A percentile compares a stretch with the other conserved stretches of the same genome.
Evolutionary conservation across 2,888 invertebrate genomes (phyloP).

Genomic region (Acanthosepion esculentum): DNA sequence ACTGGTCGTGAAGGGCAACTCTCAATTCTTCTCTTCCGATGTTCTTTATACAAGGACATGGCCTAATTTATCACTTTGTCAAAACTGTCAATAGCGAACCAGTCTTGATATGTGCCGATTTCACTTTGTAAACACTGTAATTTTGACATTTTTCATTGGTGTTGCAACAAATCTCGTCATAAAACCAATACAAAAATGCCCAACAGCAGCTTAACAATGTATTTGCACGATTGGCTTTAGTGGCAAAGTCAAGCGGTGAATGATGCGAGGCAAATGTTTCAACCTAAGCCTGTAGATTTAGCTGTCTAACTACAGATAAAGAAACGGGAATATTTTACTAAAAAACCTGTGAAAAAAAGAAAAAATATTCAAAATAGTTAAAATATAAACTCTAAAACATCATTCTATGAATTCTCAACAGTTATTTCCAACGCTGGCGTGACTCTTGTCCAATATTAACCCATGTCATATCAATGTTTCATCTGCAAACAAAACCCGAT

Average conservation of each 20-base stretch:
- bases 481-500: too few relatives aligned
- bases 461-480: too few relatives aligned
- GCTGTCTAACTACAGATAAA: too few relatives aligned
- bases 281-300: too few relatives aligned
- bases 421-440: too few relatives aligned
- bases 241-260: neutral
- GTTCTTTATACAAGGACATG: neutral
- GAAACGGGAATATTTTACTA: too few relatives aligned
- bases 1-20: neutral
- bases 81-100: neutral
- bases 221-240: neutral
- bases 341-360: too few relatives aligned
- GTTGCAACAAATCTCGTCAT: neutral
- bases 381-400: too few relatives aligned
- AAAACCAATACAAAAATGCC: neutral
- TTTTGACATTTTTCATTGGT: neutral
- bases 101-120: neutral
- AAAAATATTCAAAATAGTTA: too few relatives aligned
- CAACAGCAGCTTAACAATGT: neutral
- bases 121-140: neutral
- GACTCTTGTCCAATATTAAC: too few relatives aligned
- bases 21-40: neutral
- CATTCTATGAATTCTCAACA: too few relatives aligned
- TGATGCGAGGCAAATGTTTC: too few relatives aligned
- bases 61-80: constrained; percentile 33